phyloP scores from a whole-genome alignment of 2,797 vertebrate species.

The Pseudocheirus occidentalis region DNA sequence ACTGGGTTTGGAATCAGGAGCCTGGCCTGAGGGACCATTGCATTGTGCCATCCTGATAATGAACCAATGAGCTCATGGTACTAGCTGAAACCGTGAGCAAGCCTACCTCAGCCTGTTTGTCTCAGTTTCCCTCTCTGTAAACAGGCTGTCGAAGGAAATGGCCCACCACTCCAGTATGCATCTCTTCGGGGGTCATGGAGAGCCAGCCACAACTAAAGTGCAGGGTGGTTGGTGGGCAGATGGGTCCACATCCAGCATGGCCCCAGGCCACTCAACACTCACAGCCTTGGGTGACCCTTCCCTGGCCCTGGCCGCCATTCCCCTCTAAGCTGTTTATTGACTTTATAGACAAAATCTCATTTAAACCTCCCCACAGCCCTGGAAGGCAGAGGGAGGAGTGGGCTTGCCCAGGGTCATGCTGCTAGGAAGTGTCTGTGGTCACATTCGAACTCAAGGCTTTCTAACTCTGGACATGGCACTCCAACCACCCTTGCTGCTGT shows the following conservation, averaged over 20 bases:
- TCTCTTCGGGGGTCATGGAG: not conserved
- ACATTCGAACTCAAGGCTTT: not conserved
- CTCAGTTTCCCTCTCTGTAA: not conserved
- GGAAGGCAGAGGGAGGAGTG: not conserved
- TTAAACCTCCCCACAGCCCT: not conserved
- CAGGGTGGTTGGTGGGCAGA: too few relatives aligned
- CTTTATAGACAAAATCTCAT: accelerated
- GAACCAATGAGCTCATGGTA: too few relatives aligned
- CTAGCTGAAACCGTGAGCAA: not conserved
- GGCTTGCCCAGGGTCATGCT: not conserved
- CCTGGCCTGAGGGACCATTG: too few relatives aligned
- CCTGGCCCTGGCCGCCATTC: too few relatives aligned
- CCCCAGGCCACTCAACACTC: too few relatives aligned
- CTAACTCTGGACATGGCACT: not conserved
- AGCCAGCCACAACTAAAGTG: not conserved
- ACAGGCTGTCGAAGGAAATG: not conserved
- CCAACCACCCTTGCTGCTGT: not conserved
- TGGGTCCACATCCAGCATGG: not conserved
- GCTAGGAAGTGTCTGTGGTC: not conserved
- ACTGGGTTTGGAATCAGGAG: not conserved
- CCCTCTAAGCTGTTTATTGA: not conserved
- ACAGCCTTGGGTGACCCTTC: too few relatives aligned
- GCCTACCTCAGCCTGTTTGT: not conserved
- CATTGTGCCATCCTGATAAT: too few relatives aligned
- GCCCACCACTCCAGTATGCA: not conserved